These are phyloP conservation scores for Colletes collaris DNA, from an alignment of 2,888 invertebrate species.

Conservation along the genomic window DNA sequence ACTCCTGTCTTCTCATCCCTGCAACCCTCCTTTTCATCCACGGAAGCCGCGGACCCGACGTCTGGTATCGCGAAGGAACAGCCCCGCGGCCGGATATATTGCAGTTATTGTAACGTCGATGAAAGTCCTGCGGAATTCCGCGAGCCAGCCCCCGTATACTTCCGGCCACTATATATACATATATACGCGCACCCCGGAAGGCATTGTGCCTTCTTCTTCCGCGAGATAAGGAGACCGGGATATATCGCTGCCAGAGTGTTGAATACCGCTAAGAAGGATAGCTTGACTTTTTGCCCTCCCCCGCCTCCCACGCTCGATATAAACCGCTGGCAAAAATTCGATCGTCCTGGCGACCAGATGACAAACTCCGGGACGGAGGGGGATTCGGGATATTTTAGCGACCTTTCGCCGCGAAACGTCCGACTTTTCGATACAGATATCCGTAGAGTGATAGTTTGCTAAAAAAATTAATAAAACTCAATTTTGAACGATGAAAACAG, in stretches of 20 bases:
- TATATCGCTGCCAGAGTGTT: conserved; percentile 36
- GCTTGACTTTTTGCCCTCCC: neutral
- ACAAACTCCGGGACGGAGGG: too few relatives aligned
- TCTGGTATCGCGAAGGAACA: conserved; percentile 74
- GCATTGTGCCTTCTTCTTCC: conserved; percentile 50
- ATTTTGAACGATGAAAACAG: too few relatives aligned
- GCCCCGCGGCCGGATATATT: conserved; percentile 72
- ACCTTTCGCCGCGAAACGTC: too few relatives aligned
- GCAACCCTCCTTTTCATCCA: conserved; percentile 45
- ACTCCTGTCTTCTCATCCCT: conserved; percentile 54
- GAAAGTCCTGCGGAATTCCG: conserved; percentile 73
- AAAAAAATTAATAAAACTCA: too few relatives aligned
- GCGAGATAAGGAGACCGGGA: conserved; percentile 58
- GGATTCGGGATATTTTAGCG: too few relatives aligned
- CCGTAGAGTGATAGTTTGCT: too few relatives aligned
- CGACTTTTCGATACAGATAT: too few relatives aligned
- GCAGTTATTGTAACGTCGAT: conserved; percentile 78
- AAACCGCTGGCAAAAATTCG: conserved; percentile 21
- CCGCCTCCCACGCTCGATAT: too few relatives aligned
- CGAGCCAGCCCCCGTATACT: conserved; percentile 42
- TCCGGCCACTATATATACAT: conserved; percentile 20
- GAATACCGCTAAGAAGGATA: conserved; percentile 36
- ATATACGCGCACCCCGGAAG: conserved; percentile 27
- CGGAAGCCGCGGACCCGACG: conserved; percentile 55
- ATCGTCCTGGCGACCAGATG: neutral